phyloP scores from a whole-genome alignment of 2,113 vertebrate genomes.

The Oxyruncus cristatus region DNA sequence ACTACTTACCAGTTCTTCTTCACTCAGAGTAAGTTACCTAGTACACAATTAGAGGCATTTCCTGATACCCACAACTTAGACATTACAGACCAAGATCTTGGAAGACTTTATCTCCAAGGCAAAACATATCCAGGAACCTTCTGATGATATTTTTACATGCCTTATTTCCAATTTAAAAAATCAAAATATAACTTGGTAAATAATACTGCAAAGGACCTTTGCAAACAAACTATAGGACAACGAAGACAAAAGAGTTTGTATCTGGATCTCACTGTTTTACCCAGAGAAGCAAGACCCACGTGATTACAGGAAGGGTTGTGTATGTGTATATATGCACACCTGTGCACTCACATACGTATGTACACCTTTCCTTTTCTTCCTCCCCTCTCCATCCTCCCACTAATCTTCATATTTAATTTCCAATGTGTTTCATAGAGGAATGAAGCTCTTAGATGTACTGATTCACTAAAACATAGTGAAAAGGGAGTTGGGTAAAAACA shows the following conservation, averaged over 20 bases:
- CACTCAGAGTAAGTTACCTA: rapidly evolving
- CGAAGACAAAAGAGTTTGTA: background rate
- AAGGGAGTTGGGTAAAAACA: background rate
- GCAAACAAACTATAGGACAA: background rate
- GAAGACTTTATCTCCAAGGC: background rate
- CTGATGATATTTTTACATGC: background rate
- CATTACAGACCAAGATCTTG: background rate
- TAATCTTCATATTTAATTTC: background rate
- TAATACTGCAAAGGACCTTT: background rate
- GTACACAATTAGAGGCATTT: background rate
- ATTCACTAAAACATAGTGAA: background rate
- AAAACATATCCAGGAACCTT: background rate
- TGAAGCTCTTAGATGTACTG: background rate
- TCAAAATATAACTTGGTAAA: background rate
- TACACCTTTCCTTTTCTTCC: background rate
- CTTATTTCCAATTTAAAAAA: background rate
- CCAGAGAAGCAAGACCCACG: background rate
- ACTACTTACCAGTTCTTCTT: background rate
- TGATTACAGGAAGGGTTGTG: background rate
- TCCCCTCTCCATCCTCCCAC: background rate
- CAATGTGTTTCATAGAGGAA: background rate
- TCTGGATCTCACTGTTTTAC: background rate
- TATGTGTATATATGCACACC: background rate
- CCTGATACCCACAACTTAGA: rapidly evolving
- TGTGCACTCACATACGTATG: background rate